A percentile compares a stretch with the other conserved stretches of the same genome.
Conservation (phyloP, 1,140 invertebrate species). For the Lepidurus packardi region DNA sequence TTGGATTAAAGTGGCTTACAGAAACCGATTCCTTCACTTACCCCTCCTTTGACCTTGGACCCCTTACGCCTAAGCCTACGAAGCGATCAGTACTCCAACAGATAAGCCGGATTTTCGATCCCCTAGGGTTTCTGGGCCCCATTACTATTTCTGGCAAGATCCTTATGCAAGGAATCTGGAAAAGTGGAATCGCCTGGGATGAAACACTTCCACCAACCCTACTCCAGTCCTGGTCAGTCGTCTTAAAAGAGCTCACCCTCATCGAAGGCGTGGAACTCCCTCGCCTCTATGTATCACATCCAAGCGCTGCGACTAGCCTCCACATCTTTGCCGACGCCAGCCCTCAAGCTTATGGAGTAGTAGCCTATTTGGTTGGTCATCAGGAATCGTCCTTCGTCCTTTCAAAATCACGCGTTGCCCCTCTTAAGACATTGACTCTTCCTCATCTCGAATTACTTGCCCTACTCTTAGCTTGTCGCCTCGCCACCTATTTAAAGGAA, state of each 20-base stretch:
- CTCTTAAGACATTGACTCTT: constrained; percentile 38
- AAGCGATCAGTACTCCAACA: background rate
- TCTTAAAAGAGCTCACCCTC: background rate
- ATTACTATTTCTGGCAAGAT: constrained; percentile 16
- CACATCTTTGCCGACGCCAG: constrained; percentile 34
- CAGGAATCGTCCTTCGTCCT: constrained; percentile 33
- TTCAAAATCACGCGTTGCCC: constrained; percentile 38
- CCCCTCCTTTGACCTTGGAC: background rate
- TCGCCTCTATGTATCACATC: background rate
- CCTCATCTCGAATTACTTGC: constrained; percentile 40
- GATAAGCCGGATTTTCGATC: constrained; percentile 23
- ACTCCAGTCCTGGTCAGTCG: background rate
- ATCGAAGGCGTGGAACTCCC: constrained; percentile 8
- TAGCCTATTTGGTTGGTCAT: constrained; percentile 9
- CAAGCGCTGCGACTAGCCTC: background rate
- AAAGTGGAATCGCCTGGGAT: constrained; percentile 22
- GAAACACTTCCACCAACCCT: constrained; percentile 10
- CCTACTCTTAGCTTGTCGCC: constrained; percentile 36
- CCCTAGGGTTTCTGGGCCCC: constrained; percentile 22
- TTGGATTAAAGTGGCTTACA: background rate
- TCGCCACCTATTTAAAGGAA: constrained; percentile 29
- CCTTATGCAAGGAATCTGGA: constrained; percentile 24
- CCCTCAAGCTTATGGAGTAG: constrained; percentile 27
- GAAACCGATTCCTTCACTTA: background rate
- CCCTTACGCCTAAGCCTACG: background rate